phyloP scores from a whole-genome alignment of 2,888 invertebrate species.

The Ormyrus thymus region DNA sequence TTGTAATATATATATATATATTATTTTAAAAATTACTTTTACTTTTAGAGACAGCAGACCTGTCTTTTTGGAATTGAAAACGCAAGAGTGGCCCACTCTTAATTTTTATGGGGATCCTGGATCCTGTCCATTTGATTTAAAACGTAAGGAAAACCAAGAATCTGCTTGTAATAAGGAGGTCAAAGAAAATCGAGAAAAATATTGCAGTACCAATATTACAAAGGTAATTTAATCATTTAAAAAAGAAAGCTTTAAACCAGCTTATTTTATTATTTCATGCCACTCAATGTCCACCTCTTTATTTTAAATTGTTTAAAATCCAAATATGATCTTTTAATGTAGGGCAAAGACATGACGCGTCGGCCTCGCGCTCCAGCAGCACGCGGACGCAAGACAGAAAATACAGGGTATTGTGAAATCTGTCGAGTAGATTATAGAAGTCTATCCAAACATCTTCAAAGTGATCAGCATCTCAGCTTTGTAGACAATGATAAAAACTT shows the following conservation, averaged over 20 bases:
- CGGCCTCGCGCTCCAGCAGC: slow-evolving; percentile 72
- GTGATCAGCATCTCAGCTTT: slow-evolving; percentile 84
- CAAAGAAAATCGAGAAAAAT: slow-evolving; percentile 68
- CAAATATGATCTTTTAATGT: slow-evolving; percentile 10
- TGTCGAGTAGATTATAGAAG: slow-evolving; percentile 85
- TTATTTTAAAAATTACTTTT: slow-evolving; percentile 19
- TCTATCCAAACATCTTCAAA: slow-evolving; percentile 83
- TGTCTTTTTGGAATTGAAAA: slow-evolving; percentile 80
- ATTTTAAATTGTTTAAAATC: too few relatives aligned
- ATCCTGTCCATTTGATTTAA: slow-evolving; percentile 72
- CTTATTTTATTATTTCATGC: too few relatives aligned
- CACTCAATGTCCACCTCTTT: too few relatives aligned
- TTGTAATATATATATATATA: too few relatives aligned
- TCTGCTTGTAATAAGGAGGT: slow-evolving; percentile 62
- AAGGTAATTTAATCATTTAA: slow-evolving; percentile 62
- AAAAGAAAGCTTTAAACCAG: not conserved
- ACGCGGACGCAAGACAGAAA: slow-evolving; percentile 72
- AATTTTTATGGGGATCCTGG: slow-evolving; percentile 74
- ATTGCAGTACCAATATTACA: slow-evolving; percentile 62
- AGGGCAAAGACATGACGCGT: slow-evolving; percentile 75
- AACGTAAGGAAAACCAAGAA: slow-evolving; percentile 64
- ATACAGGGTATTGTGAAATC: slow-evolving; percentile 86
- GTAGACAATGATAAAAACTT: slow-evolving; percentile 86
- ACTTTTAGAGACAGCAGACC: slow-evolving; percentile 77
- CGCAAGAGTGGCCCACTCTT: slow-evolving; percentile 78